Evolutionary conservation across 2,888 invertebrate species (phyloP).

Genomic region (Mesorhabditis spiculigera): DNA sequence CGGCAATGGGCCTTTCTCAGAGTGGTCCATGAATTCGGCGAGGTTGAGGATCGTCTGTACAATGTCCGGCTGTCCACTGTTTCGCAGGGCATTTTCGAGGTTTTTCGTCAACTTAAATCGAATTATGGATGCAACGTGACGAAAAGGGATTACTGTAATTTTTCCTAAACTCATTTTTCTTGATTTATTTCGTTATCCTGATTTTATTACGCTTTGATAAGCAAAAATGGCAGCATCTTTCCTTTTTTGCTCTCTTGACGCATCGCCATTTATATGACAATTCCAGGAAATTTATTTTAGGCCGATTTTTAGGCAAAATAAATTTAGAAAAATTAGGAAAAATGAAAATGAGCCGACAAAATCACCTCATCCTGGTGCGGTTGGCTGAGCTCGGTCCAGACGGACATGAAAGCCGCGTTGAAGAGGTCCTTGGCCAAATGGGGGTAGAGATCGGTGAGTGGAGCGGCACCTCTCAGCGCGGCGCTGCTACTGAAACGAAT

Average conservation of each 20-base stretch:
- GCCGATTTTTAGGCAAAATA: neutral
- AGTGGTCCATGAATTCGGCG: constrained; percentile 99
- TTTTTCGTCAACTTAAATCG: no score
- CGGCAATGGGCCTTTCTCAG: constrained; percentile 87
- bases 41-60: constrained; percentile 72
- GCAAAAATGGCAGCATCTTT: neutral
- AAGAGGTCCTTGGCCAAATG: constrained; percentile 91
- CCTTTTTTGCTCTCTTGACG: no score
- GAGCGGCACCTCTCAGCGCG: constrained; percentile 85
- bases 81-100: constrained; percentile 72
- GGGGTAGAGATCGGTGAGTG: constrained; percentile 85
- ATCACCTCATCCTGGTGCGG: constrained; percentile 78
- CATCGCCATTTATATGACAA: no score
- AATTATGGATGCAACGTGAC: no score
- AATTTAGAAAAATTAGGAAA: neutral
- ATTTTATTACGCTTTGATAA: neutral
- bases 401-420: constrained; percentile 96
- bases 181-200: constrained; percentile 61
- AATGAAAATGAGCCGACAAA: no score
- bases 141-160: constrained; percentile 11
- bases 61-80: constrained; percentile 63
- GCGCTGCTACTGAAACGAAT: constrained; percentile 76
- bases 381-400: constrained; percentile 89
- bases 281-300: no score
- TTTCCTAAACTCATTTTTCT: neutral